phyloP scores from a whole-genome alignment of 2,888 invertebrate species.

The Diploptera punctata region DNA sequence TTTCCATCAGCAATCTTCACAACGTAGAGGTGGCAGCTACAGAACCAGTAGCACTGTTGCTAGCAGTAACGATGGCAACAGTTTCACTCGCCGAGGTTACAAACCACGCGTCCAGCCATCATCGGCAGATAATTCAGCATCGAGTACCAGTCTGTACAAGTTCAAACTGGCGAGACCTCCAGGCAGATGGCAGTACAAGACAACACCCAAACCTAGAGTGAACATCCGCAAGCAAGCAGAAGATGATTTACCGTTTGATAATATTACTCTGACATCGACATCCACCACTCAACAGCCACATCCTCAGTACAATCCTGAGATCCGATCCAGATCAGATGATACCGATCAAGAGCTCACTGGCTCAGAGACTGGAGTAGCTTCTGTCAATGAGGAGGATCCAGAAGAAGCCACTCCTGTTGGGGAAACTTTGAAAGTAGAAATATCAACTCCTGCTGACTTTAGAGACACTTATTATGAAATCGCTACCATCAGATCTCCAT shows the following conservation, averaged over 20 bases:
- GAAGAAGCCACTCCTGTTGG: conserved; percentile 62
- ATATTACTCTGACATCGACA: conserved; percentile 55
- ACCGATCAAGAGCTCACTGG: conserved; percentile 54
- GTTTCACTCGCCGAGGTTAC: conserved; percentile 64
- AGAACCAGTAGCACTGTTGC: conserved; percentile 49
- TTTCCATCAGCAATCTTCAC: conserved; percentile 44
- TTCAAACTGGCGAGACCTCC: conserved; percentile 83
- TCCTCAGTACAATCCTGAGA: conserved; percentile 14
- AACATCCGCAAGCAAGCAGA: conserved; percentile 60
- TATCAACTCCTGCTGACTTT: conserved; percentile 86
- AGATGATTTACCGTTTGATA: conserved; percentile 35
- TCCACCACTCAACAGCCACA: conserved; percentile 51
- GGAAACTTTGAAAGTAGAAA: conserved; percentile 87
- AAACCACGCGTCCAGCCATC: conserved; percentile 60
- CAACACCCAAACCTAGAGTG: conserved; percentile 85
- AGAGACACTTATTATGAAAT: conserved; percentile 88
- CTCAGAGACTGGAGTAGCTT: conserved; percentile 58
- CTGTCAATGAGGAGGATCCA: conserved; percentile 61
- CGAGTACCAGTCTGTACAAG: conserved; percentile 72
- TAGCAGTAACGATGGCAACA: conserved; percentile 19
- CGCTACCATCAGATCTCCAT: conserved; percentile 88
- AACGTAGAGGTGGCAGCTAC: conserved; percentile 53
- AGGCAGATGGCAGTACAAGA: conserved; percentile 91
- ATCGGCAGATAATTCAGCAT: conserved; percentile 48
- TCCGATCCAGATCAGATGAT: conserved; percentile 49